A percentile compares a stretch with the other conserved stretches of the same genome.
These are phyloP conservation scores for Thymelicus acteon DNA, from an alignment of 2,888 invertebrate species.

Conservation along the genomic window DNA sequence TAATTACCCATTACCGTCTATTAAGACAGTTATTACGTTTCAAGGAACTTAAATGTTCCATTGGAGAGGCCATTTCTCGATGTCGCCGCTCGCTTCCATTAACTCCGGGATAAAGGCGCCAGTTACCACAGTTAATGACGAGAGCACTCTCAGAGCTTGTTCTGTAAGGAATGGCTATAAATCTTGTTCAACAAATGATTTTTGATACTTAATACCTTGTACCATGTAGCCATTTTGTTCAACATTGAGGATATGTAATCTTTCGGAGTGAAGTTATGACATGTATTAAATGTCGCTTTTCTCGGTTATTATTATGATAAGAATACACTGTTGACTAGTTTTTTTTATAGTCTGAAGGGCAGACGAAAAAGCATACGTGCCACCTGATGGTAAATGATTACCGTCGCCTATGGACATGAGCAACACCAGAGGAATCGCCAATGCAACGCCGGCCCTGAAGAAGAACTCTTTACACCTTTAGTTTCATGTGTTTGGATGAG, in stretches of 20 bases:
- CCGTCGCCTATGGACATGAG: too few species aligned
- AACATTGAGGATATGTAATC: background rate
- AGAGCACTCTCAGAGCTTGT: slow-evolving; percentile 41
- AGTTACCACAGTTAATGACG: slow-evolving; percentile 63
- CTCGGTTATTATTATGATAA: too few species aligned
- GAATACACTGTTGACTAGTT: too few species aligned
- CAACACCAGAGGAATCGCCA: too few species aligned
- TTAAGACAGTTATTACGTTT: slow-evolving; percentile 54
- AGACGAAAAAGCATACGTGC: too few species aligned
- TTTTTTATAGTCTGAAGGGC: too few species aligned
- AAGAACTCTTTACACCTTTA: too few species aligned
- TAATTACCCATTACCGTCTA: slow-evolving; percentile 25
- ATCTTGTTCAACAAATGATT: slow-evolving; percentile 9
- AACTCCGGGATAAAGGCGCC: slow-evolving; percentile 61
- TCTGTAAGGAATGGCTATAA: slow-evolving; percentile 12
- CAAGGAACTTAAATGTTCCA: slow-evolving; percentile 67
- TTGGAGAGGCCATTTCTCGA: slow-evolving; percentile 66
- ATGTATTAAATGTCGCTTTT: too few species aligned
- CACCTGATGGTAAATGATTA: too few species aligned
- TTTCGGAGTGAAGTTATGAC: too few species aligned
- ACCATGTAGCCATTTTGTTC: background rate
- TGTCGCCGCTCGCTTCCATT: slow-evolving; percentile 57
- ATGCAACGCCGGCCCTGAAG: too few species aligned
- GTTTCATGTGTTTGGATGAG: too few species aligned
- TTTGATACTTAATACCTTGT: slow-evolving; percentile 5